Base-by-base conservation (phyloP, 2,888 invertebrate genomes). In the Napeogenes sylphis region DNA sequence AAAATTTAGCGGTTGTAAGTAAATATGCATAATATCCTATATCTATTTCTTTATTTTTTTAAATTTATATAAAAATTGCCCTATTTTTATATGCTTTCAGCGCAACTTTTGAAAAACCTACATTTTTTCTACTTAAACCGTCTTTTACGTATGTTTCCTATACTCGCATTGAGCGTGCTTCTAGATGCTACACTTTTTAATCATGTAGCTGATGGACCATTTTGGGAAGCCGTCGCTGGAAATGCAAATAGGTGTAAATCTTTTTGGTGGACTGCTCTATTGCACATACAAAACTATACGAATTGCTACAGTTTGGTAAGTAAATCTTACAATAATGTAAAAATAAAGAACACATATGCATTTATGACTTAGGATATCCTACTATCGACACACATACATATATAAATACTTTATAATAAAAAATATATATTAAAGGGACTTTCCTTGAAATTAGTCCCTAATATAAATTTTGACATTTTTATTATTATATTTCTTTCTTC, bases 71-170 rank as follows among this genome's bases (percentile, higher is more conserved):
- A 8, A 38, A 12, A 4, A n/a, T 46, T 2, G 30, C 8, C 30
- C 33, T 45, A 47, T 12, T n/a, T 35, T 14, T 30, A 10, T 53
- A 51, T 54, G n/a, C 21, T 70, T 71, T 53, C 75, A 86, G 86
- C 71, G 54, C 74, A 73, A 56, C 71, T 85, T 0, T 6, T 85
- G 0, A 81, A 75, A 64, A 81, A 75, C 53, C 68, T 86, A 2
- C 86, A 84, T 55, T 33, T 84, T 1, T 84, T 83, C 67, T 86
- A 86, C 69, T 67, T 86, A 3, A 81, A 81, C 58, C 84, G 86
- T 4, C 67, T 84, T 0, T 71, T 87, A 2, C 75, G 86, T 3
- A 79, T 85, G 76, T 83, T 84, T 54, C 86, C 86, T 0, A 61
- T 80, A 0, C 67, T 87, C 3, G 84, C 82, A 0, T 70, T 80